phyloP scores from a whole-genome alignment of 2,797 vertebrate genomes.

The Sarcophilus harrisii region DNA sequence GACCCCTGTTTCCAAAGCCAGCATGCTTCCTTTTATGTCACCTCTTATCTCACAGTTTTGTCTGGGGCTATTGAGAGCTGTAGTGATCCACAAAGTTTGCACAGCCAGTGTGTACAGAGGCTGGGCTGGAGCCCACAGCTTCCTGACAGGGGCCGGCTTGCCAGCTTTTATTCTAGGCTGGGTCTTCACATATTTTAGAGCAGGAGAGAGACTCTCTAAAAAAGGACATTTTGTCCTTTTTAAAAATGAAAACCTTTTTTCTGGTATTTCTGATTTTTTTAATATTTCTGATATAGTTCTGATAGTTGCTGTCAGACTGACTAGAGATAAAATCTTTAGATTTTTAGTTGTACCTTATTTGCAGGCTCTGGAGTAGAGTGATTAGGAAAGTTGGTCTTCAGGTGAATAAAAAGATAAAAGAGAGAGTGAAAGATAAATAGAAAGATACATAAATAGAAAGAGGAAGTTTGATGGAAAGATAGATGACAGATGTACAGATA shows the following conservation, averaged over 20 bases:
- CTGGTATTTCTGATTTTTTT: no score
- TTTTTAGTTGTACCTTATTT: conserved; percentile 59
- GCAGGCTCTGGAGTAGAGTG: conserved; percentile 53
- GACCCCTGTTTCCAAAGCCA: background rate
- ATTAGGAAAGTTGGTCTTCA: conserved; percentile 37
- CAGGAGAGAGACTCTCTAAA: background rate
- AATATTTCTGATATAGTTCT: conserved; percentile 27
- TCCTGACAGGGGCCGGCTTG: background rate
- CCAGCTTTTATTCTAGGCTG: background rate
- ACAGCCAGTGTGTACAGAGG: background rate
- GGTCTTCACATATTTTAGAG: background rate
- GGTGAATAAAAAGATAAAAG: conserved; percentile 51
- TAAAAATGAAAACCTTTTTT: conserved; percentile 43
- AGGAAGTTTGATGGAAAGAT: no score
- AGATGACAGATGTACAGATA: background rate
- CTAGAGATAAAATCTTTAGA: conserved; percentile 59
- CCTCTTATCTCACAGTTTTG: background rate
- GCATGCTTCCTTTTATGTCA: background rate
- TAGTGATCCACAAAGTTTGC: background rate
- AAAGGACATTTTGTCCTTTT: background rate
- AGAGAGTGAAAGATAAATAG: background rate
- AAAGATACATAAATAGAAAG: no score
- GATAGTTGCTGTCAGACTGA: conserved; percentile 29
- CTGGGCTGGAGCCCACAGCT: background rate
- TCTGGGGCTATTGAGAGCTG: background rate